phyloP scores from a whole-genome alignment of 1,140 invertebrate species.

The Drosophila parabipectinata region DNA sequence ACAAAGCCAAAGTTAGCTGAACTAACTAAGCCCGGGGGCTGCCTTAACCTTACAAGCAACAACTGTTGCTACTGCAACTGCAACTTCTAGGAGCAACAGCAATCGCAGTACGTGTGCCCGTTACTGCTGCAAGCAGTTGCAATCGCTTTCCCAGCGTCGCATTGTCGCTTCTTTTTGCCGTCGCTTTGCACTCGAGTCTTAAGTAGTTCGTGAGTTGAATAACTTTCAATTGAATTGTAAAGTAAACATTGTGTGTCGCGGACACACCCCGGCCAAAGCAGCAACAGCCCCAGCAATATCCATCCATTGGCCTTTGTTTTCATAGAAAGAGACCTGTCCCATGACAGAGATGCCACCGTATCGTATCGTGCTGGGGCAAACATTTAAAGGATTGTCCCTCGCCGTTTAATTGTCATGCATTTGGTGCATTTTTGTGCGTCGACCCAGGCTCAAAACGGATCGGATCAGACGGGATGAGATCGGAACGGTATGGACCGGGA shows the following conservation, averaged over 20 bases:
- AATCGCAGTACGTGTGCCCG: conserved; percentile 62
- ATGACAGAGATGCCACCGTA: conserved; percentile 30
- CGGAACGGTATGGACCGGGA: conserved; percentile 1
- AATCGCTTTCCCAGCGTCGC: conserved; percentile 70
- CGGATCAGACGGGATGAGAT: conserved; percentile 14
- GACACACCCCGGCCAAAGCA: conserved; percentile 61
- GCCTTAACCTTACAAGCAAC: conserved; percentile 49
- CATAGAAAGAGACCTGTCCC: conserved; percentile 18
- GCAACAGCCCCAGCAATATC: conserved; percentile 23
- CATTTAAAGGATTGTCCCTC: conserved; percentile 71
- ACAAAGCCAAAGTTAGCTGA: conserved; percentile 10
- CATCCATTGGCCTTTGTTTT: conserved; percentile 62
- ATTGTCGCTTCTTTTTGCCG: conserved; percentile 69
- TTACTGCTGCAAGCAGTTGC: conserved; percentile 44
- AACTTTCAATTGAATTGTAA: conserved; percentile 83
- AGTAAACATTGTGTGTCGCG: conserved; percentile 77
- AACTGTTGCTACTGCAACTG: conserved; percentile 66
- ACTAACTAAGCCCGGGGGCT: conserved; percentile 28
- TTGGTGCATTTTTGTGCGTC: conserved; percentile 62
- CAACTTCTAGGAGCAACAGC: conserved; percentile 29
- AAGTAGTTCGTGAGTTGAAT: conserved; percentile 83
- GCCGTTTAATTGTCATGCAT: conserved; percentile 78
- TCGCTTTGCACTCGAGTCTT: conserved; percentile 55
- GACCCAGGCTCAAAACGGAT: not conserved
- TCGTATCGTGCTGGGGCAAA: conserved; percentile 66